Base-by-base conservation (phyloP, 2,888 invertebrate species). In the Meteorus cinctellus region DNA sequence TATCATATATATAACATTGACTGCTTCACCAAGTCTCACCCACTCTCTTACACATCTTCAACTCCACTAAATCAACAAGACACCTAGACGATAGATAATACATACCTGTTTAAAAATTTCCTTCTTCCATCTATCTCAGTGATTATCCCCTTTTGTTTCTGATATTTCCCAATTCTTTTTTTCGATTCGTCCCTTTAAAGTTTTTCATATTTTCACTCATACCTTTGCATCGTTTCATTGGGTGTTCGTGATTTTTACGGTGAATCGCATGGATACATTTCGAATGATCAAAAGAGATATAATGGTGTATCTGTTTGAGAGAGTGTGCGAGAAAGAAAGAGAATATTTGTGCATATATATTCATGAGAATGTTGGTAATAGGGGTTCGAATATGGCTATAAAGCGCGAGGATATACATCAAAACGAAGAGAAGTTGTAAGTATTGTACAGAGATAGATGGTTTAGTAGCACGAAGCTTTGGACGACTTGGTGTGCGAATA, bases 401-500 rank as follows among this genome's bases (percentile, higher is more conserved):
- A 51, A 48, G 12, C 51, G 10, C 16, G 19, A 59, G 16, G 19
- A 55, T 51, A 31, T 69, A 34, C 24, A 31, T 55, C 8, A 31
- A 55, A 68, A 55, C 24, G 41, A 27, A 34, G 63, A 29, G n/a
- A 62, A 19, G 71, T 36, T n/a, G 41, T 45, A 19, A 16, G 71
- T 29, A 4, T 65, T 24, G 65, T 65, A 41, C 14, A 41, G 60
- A 72, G 72, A 72, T 72, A 48, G 51, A 72, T 72, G 63, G 72
- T 62, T 72, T 72, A 72, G 72, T 45, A 72, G 34, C 48, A 72
- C 63, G 63, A 63, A 65, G 48, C 63, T 63, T 12, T 45, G 72
- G 63, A 63, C 29, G 63, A 63, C 48, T n/a, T 8, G 12, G 48
- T 48, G 6, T n/a, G 6, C 16, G 48, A 48, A 48, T 48, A 48